Conservation (phyloP, 2,113 vertebrate species). For the Datnioides undecimradiatus region DNA sequence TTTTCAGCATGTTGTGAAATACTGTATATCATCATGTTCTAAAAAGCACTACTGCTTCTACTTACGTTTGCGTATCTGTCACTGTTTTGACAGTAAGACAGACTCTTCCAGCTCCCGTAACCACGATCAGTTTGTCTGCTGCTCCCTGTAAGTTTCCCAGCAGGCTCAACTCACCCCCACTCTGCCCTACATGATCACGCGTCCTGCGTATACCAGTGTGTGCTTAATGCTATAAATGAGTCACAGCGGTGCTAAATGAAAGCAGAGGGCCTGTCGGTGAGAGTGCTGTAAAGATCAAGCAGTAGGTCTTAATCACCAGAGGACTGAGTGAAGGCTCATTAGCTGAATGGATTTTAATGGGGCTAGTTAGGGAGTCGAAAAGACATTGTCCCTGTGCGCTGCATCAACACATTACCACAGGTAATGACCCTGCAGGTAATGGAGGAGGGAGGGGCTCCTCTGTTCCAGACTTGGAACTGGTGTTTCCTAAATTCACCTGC, state of each 20-base stretch:
- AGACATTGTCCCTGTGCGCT: constrained; percentile 63
- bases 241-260: constrained; percentile 45
- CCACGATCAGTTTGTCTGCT: background rate
- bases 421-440: constrained; percentile 73
- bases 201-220: background rate
- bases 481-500: background rate
- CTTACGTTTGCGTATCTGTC: too few relatives aligned
- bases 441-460: constrained; percentile 29
- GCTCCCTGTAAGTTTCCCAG: background rate
- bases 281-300: constrained; percentile 49
- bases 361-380: constrained; percentile 75
- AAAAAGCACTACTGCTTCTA: too few relatives aligned
- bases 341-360: constrained; percentile 79
- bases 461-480: constrained; percentile 12
- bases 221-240: constrained; percentile 32
- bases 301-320: constrained; percentile 67
- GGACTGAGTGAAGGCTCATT: constrained; percentile 74
- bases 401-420: constrained; percentile 71
- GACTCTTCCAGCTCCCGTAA: background rate
- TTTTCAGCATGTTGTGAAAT: too few relatives aligned
- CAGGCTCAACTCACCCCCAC: background rate
- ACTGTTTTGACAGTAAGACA: too few relatives aligned
- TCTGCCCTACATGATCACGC: background rate
- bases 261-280: constrained; percentile 27
- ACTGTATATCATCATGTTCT: too few relatives aligned